A percentile compares a stretch with the other conserved stretches of the same genome.
These are phyloP conservation scores for Toxostoma redivivum DNA, from an alignment of 2,113 vertebrate genomes.

Conservation along the genomic window DNA sequence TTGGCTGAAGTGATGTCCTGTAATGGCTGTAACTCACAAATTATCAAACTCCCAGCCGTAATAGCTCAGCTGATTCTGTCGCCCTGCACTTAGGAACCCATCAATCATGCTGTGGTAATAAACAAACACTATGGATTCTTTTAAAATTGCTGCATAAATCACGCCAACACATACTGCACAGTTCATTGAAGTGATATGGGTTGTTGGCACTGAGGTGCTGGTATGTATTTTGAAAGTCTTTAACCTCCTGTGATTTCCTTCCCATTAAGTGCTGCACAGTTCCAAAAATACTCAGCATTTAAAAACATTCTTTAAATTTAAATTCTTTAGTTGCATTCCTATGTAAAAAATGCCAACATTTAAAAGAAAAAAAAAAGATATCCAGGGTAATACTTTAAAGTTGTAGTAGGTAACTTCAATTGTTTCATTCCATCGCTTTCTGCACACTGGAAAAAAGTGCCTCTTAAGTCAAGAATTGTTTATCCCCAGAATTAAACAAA, in stretches of 20 bases:
- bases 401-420: neutral
- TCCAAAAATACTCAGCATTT: neutral
- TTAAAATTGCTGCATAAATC: conserved; percentile 40
- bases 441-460: neutral
- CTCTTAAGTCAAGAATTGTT: neutral
- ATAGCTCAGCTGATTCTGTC: conserved; percentile 46
- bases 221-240: conserved; percentile 17
- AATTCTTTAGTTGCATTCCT: neutral
- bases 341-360: neutral
- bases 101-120: conserved; percentile 45
- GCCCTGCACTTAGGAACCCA: neutral
- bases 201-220: conserved; percentile 26
- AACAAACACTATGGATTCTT: conserved; percentile 46
- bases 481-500: conserved; percentile 4
- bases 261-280: neutral
- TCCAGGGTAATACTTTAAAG: neutral
- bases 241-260: conserved; percentile 22
- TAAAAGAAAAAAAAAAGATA: neutral
- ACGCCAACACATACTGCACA: neutral
- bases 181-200: conserved; percentile 13
- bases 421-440: neutral
- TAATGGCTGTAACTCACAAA: neutral
- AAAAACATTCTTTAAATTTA: neutral
- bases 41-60: neutral
- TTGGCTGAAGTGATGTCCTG: neutral